These are phyloP conservation scores for Oncorhynchus clarkii DNA, from an alignment of 2,113 vertebrate genomes.

Conservation along the genomic window DNA sequence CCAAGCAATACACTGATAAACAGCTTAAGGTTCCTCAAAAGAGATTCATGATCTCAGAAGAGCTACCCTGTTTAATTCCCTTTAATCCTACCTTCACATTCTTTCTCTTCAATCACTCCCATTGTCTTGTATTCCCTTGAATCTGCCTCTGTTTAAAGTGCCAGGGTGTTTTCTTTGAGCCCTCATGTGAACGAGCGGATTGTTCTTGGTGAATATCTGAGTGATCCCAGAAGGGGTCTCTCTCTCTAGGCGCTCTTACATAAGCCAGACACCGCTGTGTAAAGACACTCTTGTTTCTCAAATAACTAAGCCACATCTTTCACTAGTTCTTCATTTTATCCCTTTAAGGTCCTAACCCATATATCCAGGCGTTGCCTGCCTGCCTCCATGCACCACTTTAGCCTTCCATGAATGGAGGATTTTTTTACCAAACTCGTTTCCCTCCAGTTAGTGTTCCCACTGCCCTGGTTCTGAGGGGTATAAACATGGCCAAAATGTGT, in stretches of 20 bases:
- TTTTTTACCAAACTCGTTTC: not conserved
- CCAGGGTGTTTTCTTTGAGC: not conserved
- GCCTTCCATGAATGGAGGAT: not conserved
- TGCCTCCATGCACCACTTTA: not conserved
- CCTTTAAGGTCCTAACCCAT: not conserved
- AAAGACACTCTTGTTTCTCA: not conserved
- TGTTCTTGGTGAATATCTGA: not conserved
- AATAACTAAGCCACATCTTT: not conserved
- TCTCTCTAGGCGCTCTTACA: not conserved
- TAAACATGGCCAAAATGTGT: not conserved
- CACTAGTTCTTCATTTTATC: not conserved
- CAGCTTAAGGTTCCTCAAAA: too few species aligned
- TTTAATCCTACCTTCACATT: too few species aligned
- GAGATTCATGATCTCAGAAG: too few species aligned
- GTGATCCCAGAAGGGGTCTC: not conserved
- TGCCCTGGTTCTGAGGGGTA: not conserved
- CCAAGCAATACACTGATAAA: too few species aligned
- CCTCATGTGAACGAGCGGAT: not conserved
- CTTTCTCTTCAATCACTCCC: too few species aligned
- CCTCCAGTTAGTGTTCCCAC: not conserved
- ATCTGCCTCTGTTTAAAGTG: too few species aligned
- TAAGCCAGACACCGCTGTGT: not conserved
- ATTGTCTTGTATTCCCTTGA: too few species aligned
- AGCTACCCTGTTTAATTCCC: too few species aligned
- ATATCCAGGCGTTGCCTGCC: not conserved